A percentile compares a stretch with the other conserved stretches of the same genome.
These are phyloP conservation scores for Aurelia aurita DNA, from an alignment of 30 jellyfish, hydroid and myxozoan species.

Conservation along the genomic window DNA sequence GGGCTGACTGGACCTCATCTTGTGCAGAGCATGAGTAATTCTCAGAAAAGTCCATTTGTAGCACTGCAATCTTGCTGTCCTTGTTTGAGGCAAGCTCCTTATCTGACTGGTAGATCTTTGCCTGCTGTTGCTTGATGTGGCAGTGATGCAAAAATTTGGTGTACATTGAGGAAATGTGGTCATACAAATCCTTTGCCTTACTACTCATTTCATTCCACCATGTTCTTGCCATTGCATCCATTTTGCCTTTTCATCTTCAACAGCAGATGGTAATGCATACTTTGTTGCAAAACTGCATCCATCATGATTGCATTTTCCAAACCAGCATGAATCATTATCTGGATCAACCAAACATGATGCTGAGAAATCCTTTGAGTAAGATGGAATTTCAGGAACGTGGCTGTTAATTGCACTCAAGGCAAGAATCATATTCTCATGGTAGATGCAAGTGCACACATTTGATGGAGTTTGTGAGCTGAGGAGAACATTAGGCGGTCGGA, in stretches of 20 bases:
- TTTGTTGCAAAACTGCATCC: constrained; percentile 25
- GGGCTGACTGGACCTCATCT: constrained; percentile 72
- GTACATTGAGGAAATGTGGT: constrained; percentile 25
- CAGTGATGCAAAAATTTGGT: constrained; percentile 25
- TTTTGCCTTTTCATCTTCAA: constrained; percentile 20
- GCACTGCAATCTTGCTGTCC: constrained; percentile 29
- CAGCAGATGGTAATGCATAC: constrained; percentile 1
- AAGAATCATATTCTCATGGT: constrained; percentile 42
- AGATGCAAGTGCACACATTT: constrained; percentile 31
- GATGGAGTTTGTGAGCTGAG: constrained; percentile 13
- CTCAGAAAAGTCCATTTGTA: constrained; percentile 67
- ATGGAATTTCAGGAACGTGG: constrained; percentile 13
- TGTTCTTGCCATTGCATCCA: constrained; percentile 57
- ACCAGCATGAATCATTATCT: constrained; percentile 40
- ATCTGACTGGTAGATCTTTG: constrained; percentile 37
- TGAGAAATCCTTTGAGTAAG: constrained; percentile 17
- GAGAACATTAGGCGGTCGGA: constrained; percentile 50
- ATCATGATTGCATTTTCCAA: constrained; percentile 38
- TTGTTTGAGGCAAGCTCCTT: constrained; percentile 21
- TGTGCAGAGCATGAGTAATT: constrained; percentile 41
- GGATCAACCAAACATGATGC: constrained; percentile 50
- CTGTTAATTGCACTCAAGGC: constrained; percentile 24
- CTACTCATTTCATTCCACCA: constrained; percentile 11
- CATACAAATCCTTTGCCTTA: constrained; percentile 16
- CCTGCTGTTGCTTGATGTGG: constrained; percentile 58